These are phyloP conservation scores for Formica aserva DNA, from an alignment of 2,888 invertebrate genomes.

Conservation along the genomic window DNA sequence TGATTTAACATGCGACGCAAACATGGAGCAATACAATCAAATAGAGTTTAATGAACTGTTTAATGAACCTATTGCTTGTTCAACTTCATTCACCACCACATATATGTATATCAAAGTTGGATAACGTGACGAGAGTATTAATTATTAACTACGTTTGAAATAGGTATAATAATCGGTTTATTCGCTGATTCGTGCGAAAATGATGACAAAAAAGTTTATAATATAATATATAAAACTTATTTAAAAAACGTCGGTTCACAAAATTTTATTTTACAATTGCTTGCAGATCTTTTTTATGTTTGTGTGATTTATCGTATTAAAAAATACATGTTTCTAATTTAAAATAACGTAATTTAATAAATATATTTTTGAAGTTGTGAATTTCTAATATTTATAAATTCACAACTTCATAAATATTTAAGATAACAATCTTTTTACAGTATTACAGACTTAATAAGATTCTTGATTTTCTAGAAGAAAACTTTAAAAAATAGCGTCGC, in stretches of 20 bases:
- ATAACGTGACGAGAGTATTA: conserved; percentile 33
- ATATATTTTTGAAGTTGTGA: background rate
- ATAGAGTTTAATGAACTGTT: conserved; percentile 56
- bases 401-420: no score
- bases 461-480: background rate
- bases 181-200: background rate
- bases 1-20: conserved; percentile 49
- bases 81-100: conserved; percentile 54
- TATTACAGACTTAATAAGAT: conserved; percentile 10
- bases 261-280: background rate
- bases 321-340: background rate
- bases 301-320: background rate
- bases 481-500: conserved; percentile 17
- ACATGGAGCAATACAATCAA: conserved; percentile 41
- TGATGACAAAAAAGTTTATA: background rate
- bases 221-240: background rate
- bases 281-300: background rate
- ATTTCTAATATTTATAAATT: background rate
- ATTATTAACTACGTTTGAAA: conserved; percentile 22
- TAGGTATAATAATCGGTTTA: background rate
- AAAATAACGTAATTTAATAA: background rate
- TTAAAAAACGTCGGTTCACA: background rate
- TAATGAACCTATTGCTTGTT: conserved; percentile 60
- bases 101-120: conserved; percentile 24
- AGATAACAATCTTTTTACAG: background rate